Evolutionary conservation across 2,888 invertebrate species (phyloP).

Genomic region (Thumatha senex): DNA sequence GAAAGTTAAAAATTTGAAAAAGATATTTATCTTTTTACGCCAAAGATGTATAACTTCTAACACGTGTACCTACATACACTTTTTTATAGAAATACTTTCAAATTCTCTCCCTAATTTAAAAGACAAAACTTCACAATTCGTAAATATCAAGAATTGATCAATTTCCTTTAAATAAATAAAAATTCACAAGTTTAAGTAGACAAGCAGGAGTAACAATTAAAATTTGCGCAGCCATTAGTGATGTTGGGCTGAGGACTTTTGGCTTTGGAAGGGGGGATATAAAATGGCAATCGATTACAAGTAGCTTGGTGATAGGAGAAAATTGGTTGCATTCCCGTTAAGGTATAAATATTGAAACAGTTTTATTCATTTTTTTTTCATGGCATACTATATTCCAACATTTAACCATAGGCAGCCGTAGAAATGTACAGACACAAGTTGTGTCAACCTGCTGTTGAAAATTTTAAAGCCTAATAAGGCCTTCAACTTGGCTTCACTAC

Average conservation of each 20-base stretch:
- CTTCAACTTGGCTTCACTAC: too few relatives aligned
- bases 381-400: too few relatives aligned
- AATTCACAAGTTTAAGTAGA: constrained; percentile 42
- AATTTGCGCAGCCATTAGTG: constrained; percentile 71
- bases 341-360: constrained; percentile 2
- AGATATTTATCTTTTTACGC: too few relatives aligned
- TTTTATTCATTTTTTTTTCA: neutral
- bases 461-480: too few relatives aligned
- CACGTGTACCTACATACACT: too few relatives aligned
- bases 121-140: neutral
- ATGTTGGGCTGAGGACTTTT: constrained; percentile 44
- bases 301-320: constrained; percentile 53
- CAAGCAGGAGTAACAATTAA: constrained; percentile 42
- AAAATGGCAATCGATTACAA: constrained; percentile 72
- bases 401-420: too few relatives aligned
- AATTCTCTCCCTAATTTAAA: too few relatives aligned
- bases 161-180: constrained; percentile 31
- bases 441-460: too few relatives aligned
- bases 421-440: too few relatives aligned
- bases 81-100: too few relatives aligned
- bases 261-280: constrained; percentile 45
- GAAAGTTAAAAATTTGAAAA: too few relatives aligned
- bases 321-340: constrained; percentile 33
- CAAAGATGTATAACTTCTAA: too few relatives aligned
- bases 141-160: constrained; percentile 25